A percentile compares a stretch with the other conserved stretches of the same genome.
Conservation (phyloP, 2,797 vertebrate species). For the Sebastes iracundus region DNA sequence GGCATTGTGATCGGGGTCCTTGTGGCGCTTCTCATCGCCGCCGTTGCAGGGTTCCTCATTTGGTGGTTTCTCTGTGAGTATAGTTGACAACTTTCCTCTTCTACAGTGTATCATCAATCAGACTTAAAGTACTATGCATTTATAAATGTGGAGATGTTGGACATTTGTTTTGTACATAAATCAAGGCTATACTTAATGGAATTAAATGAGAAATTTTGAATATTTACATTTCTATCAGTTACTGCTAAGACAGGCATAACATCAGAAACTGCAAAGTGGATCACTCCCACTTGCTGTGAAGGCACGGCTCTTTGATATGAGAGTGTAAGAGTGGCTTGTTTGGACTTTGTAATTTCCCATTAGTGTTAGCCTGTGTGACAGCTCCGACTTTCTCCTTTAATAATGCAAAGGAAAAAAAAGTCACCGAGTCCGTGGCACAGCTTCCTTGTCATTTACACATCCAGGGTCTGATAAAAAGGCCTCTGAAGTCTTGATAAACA, state of each 20-base stretch:
- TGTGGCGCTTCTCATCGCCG: constrained; percentile 62
- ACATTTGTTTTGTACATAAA: constrained; percentile 3
- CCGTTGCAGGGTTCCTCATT: constrained; percentile 74
- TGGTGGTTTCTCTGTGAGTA: constrained; percentile 82
- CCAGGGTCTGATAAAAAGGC: constrained; percentile 49
- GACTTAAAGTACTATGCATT: background rate
- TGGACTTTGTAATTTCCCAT: constrained; percentile 73
- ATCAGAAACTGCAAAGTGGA: constrained; percentile 49
- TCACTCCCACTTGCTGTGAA: constrained; percentile 56
- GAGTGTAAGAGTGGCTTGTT: constrained; percentile 57
- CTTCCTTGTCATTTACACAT: constrained; percentile 50
- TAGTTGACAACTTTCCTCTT: background rate
- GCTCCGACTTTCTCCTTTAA: constrained; percentile 56
- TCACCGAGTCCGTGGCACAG: constrained; percentile 43
- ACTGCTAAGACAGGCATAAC: constrained; percentile 21
- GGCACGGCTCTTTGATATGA: constrained; percentile 57
- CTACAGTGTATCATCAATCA: background rate
- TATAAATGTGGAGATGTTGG: background rate
- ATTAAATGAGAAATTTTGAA: constrained; percentile 19
- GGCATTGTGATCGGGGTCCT: constrained; percentile 63
- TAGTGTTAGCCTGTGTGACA: constrained; percentile 63
- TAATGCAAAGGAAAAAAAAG: constrained; percentile 59
- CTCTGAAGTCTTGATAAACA: constrained; percentile 66
- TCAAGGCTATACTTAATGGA: constrained; percentile 8
- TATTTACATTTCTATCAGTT: constrained; percentile 41